Conservation (phyloP, 2,113 vertebrate genomes). For the western clawed frog (Xenopus tropicalis) region UCB_Xtro_10.0 CM004443.2:199266501-199267000, state of each 20-base stretch:
- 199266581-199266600: too few relatives aligned
- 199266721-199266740: too few relatives aligned
- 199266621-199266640: too few relatives aligned
- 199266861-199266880: slow-evolving; percentile 56
- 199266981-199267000: slow-evolving; percentile 35
- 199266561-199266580: too few relatives aligned
- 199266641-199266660: too few relatives aligned
- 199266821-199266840: slow-evolving; percentile 63
- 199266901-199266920: slow-evolving; percentile 49
- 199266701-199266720: too few relatives aligned
- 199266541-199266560: too few relatives aligned
- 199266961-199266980: slow-evolving; percentile 49
- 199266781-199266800: slow-evolving; percentile 56
- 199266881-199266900: slow-evolving; percentile 56
- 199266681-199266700: too few relatives aligned
- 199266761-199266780: slow-evolving; percentile 47
- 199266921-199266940: slow-evolving; percentile 53
- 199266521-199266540: too few relatives aligned
- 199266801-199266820: slow-evolving; percentile 62
- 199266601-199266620: too few relatives aligned
- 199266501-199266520: too few relatives aligned
- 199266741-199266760: slow-evolving; percentile 23
- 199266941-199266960: slow-evolving; percentile 53
- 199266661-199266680: too few relatives aligned
- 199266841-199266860: slow-evolving; percentile 54